These are phyloP conservation scores for Belonocnema kinseyi DNA, from an alignment of 1,140 invertebrate species.

Conservation along the genomic window DNA sequence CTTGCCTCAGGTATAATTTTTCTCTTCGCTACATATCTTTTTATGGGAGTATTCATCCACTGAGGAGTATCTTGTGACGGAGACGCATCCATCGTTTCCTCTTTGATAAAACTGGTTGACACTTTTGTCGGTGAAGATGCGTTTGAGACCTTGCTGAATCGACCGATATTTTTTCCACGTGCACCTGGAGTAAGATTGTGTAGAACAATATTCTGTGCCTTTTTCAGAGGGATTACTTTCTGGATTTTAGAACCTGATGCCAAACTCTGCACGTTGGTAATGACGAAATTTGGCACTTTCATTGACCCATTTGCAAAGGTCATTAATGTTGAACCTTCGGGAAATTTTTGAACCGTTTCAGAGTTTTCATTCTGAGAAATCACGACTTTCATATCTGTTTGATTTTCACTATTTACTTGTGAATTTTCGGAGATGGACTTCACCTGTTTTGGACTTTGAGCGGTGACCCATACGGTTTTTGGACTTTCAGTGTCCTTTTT, in stretches of 20 bases:
- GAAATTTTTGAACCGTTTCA: neutral
- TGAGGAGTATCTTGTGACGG: neutral
- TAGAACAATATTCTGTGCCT: neutral
- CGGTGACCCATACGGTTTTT: no score
- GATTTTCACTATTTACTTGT: no score
- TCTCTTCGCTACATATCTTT: neutral
- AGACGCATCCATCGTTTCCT: neutral
- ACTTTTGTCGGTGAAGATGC: neutral
- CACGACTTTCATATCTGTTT: no score
- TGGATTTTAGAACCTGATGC: neutral
- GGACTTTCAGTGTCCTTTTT: no score
- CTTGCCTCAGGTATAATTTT: neutral
- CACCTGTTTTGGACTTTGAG: no score
- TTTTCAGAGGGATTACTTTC: neutral
- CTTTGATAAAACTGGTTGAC: neutral
- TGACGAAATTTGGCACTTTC: slow-evolving; percentile 14
- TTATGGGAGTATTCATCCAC: neutral
- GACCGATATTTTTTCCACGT: neutral
- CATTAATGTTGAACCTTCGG: neutral
- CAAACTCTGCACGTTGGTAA: neutral
- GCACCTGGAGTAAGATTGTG: neutral
- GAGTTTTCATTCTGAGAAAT: no score
- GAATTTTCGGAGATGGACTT: no score
- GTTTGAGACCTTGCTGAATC: neutral
- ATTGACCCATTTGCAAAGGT: slow-evolving; percentile 7